Evolutionary conservation across 2,797 vertebrate species (phyloP), one percentile per base, ranked within the genome.

Genomic region (Zalophus californianus): DNA sequence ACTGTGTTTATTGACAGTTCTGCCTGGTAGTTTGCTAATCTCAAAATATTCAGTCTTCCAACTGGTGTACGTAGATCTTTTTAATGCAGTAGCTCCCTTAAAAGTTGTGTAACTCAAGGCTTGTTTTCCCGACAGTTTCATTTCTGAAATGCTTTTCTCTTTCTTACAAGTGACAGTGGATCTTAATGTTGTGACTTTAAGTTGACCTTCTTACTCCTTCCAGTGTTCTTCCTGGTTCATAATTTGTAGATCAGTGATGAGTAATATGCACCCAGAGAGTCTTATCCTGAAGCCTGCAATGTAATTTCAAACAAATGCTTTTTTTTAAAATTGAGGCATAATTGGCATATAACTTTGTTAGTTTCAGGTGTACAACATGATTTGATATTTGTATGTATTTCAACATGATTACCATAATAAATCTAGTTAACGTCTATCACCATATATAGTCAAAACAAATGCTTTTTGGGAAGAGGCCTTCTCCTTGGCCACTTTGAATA

Each of bases 61-160:
- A 32, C 14, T 95, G 27, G 18, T 73, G 5, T 68, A 25, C 7
- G 0, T 82, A 77, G 75, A 79, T 87, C 29, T 92, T 96, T 77
- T 91, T 88, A 73, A 84, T 54, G 27, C 50, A 41, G 6, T 75
- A n/a, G 15, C 4, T 90, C 90, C 72, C 41, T 90, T 94, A 80
- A 83, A 91, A 77, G 41, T 91, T 89, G 50, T 75, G 11, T 56
- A 60, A 73, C 44, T n/a, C 83, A 95, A 85, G 21, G 56, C 58
- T 70, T 58, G 2, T 64, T 84, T 89, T 29, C 75, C 78, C 44
- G 23, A 58, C 3, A 1, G 16, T 62, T 85, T 96, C 27, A 78
- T 72, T 93, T 93, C 80, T 87, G 50, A 84, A 86, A 78, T 68
- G 13, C 75, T 92, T 95, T 94, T 44, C 78, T 91, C 18, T 38